phyloP scores from a whole-genome alignment of 1,140 invertebrate genomes.

The Protaetia brevitarsis region DNA sequence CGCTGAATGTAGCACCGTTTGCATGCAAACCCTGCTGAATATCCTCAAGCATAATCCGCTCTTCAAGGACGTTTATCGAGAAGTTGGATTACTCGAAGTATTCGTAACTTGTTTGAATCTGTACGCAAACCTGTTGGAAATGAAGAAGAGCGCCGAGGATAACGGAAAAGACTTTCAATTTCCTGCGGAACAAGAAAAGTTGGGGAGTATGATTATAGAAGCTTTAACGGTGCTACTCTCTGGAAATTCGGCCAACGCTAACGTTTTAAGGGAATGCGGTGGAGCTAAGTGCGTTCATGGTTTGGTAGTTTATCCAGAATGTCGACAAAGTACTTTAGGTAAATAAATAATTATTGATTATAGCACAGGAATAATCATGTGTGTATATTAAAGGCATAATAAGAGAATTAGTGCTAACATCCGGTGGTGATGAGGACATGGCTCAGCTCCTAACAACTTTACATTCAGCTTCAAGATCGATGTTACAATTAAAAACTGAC shows the following conservation, averaged over 20 bases:
- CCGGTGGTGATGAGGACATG: conserved; percentile 95
- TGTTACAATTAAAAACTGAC: conserved; percentile 81
- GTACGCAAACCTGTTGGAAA: conserved; percentile 77
- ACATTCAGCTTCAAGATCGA: conserved; percentile 78
- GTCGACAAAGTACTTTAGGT: conserved; percentile 75
- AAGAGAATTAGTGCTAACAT: conserved; percentile 83
- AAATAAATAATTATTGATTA: no score
- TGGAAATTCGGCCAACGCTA: conserved; percentile 82
- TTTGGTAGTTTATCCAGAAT: conserved; percentile 82
- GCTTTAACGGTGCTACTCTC: conserved; percentile 76
- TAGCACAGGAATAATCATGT: no score
- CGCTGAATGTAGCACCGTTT: conserved; percentile 81
- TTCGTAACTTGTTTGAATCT: conserved; percentile 90
- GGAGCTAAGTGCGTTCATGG: conserved; percentile 88
- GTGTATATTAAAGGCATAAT: conserved; percentile 64
- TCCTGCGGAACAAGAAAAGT: conserved; percentile 65
- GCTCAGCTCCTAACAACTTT: conserved; percentile 84
- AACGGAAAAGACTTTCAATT: conserved; percentile 53
- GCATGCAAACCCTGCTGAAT: conserved; percentile 84
- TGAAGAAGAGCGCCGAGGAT: conserved; percentile 49
- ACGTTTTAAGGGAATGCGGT: conserved; percentile 88
- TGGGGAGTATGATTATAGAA: conserved; percentile 85
- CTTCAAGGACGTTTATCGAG: conserved; percentile 97
- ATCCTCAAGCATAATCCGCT: conserved; percentile 86
- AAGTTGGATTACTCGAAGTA: conserved; percentile 96